These are phyloP conservation scores for Ypsolopha sequella DNA, from an alignment of 2,888 invertebrate species.

Conservation along the genomic window DNA sequence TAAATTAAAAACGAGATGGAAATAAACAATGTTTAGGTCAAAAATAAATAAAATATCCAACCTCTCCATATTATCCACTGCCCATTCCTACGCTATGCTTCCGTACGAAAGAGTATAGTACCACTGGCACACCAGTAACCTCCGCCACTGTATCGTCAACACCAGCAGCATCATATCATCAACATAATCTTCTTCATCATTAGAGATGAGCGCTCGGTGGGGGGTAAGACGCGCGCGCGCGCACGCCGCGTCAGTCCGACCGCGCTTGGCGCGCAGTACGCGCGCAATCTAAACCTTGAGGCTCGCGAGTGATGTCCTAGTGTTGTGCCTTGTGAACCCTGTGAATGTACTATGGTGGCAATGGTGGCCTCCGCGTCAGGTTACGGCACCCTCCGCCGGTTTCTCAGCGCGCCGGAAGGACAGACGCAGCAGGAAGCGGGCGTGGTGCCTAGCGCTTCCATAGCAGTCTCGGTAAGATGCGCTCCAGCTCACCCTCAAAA, in stretches of 20 bases:
- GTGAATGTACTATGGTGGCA: constrained; percentile 46
- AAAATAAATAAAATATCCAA: too few relatives aligned
- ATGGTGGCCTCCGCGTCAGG: constrained; percentile 66
- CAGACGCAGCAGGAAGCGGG: constrained; percentile 31
- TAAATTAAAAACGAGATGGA: too few relatives aligned
- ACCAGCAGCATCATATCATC: too few relatives aligned
- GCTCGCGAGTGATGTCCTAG: constrained; percentile 46
- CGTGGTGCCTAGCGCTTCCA: constrained; percentile 47
- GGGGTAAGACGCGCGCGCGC: constrained; percentile 20
- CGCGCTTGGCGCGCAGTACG: constrained; percentile 50
- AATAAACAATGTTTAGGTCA: too few relatives aligned
- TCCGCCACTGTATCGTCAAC: too few relatives aligned
- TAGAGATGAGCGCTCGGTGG: constrained; percentile 20
- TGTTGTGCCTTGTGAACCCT: neutral
- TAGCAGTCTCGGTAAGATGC: constrained; percentile 59
- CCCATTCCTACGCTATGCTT: too few relatives aligned
- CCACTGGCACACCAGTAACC: too few relatives aligned
- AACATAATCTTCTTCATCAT: too few relatives aligned
- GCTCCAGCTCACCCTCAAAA: neutral
- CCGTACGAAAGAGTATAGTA: too few relatives aligned
- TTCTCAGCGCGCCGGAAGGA: constrained; percentile 60
- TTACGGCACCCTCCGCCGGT: constrained; percentile 64
- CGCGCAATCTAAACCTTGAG: constrained; percentile 18
- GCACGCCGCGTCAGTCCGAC: constrained; percentile 13
- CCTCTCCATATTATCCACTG: too few relatives aligned